Evolutionary conservation across 2,888 invertebrate species (phyloP), one percentile per base, ranked within the genome.

Genomic region (Drosophila pseudotakahashii): DNA sequence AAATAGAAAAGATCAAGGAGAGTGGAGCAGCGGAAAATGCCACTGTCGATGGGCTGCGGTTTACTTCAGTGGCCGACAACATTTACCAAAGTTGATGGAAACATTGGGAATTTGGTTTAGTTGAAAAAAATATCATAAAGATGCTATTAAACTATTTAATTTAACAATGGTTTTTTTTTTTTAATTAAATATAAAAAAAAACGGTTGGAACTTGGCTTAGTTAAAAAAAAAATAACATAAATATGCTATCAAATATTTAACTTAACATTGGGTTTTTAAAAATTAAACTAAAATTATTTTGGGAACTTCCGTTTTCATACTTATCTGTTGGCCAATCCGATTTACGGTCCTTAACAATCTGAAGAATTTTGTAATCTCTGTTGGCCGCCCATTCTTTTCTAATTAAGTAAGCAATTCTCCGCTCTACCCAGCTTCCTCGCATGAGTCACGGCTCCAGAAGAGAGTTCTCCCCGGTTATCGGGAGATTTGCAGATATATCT

Each of bases 1-100:
- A 69, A 67, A 67, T 48, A 67, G 71, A 69, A 66, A 66, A 70
- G 70, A 69, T 69, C 70, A 45, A 55, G 70, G 45, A 54, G 57
- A 39, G 69, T 14, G 23, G 32, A 45, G 63, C 64, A 62, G 52
- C 36, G 26, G 52, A 63, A 63, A 61, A 61, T 63, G 63, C 61
- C 61, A 63, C 68, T 37, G 67, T 26, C 30, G 53, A 34, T 67
- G 51, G 51, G 36, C 23, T 53, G 64, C 14, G 69, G 64, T 68
- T 64, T 64, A 68, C 64, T 62, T 62, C 47, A 23, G 63, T 45
- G 44, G 61, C 59, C 14, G 13, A 42, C 41, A 63, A 26, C 48
- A 41, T 42, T 16, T n/a, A n/a, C n/a, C 30, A 50, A 44, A 48
- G 26, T 42, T 51, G 30, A 64, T 69, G 44, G 55, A 69, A 68